Conservation (phyloP, 2,888 invertebrate species). For the Anoncus sp. region DNA sequence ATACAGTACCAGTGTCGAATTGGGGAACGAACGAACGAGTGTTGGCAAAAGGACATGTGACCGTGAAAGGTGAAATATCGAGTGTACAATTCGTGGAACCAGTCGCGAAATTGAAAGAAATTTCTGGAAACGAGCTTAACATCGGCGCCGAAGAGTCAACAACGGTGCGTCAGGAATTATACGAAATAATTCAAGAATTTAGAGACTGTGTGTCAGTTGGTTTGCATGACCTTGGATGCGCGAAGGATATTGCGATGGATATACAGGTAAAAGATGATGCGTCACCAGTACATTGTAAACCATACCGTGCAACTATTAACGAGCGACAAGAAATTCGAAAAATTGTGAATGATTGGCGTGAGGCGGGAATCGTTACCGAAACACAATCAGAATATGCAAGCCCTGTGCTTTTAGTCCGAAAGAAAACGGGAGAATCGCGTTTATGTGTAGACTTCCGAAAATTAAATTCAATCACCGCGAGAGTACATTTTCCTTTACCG, state of each 20-base stretch:
- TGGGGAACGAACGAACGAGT: not conserved
- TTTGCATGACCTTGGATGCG: slow-evolving; percentile 41
- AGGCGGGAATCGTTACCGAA: slow-evolving; percentile 38
- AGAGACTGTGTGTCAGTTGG: slow-evolving; percentile 23
- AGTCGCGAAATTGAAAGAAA: not conserved
- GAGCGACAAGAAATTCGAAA: slow-evolving; percentile 3
- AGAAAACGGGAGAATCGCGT: slow-evolving; percentile 54
- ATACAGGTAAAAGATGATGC: slow-evolving; percentile 6
- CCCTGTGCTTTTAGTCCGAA: slow-evolving; percentile 55
- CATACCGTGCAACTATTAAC: slow-evolving; percentile 9
- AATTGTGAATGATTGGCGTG: slow-evolving; percentile 22
- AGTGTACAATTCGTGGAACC: not conserved
- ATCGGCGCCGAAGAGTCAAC: not conserved
- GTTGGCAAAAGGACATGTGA: not conserved
- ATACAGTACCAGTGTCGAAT: not conserved
- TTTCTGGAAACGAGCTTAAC: not conserved
- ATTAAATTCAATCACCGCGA: slow-evolving; percentile 23
- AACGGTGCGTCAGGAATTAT: not conserved
- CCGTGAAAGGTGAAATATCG: not conserved
- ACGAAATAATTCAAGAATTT: not conserved
- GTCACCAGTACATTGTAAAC: slow-evolving; percentile 1
- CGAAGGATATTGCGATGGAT: slow-evolving; percentile 29
- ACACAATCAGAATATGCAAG: slow-evolving; percentile 58
- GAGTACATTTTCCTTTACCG: no score
- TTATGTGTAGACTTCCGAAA: no score